A percentile compares a stretch with the other conserved stretches of the same genome.
These are phyloP conservation scores for Perdix hodgsoniae DNA, from an alignment of 2,797 vertebrate species.

Conservation along the genomic window DNA sequence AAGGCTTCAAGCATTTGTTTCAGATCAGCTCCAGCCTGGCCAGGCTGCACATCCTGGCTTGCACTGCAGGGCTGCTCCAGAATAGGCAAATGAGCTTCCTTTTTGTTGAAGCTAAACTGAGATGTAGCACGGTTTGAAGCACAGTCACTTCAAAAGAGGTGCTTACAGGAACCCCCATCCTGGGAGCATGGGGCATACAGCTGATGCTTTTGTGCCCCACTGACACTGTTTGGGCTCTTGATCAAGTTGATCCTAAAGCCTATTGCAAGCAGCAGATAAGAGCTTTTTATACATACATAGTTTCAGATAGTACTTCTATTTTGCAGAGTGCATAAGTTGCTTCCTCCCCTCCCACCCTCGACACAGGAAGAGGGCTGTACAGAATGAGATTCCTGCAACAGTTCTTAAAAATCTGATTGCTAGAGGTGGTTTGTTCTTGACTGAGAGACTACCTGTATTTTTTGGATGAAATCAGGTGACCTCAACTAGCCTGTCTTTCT, in stretches of 20 bases:
- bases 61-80: background rate
- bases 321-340: background rate
- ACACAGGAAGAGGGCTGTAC: background rate
- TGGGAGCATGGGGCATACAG: accelerated
- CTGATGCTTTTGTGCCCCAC: too few species aligned
- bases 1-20: background rate
- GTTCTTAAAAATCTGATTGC: background rate
- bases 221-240: background rate
- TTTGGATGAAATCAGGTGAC: background rate
- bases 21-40: background rate
- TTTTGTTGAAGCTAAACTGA: background rate
- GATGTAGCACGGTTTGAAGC: background rate
- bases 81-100: background rate
- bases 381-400: background rate
- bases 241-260: background rate
- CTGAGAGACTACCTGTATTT: background rate
- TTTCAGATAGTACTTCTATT: background rate
- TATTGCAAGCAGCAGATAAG: background rate
- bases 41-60: background rate
- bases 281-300: background rate
- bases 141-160: background rate
- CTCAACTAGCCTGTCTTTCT: background rate
- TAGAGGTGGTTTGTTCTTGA: background rate
- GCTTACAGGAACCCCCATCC: background rate
- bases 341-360: background rate